Base-by-base conservation (phyloP, 2,888 invertebrate species). In the Maniola hyperantus region DNA sequence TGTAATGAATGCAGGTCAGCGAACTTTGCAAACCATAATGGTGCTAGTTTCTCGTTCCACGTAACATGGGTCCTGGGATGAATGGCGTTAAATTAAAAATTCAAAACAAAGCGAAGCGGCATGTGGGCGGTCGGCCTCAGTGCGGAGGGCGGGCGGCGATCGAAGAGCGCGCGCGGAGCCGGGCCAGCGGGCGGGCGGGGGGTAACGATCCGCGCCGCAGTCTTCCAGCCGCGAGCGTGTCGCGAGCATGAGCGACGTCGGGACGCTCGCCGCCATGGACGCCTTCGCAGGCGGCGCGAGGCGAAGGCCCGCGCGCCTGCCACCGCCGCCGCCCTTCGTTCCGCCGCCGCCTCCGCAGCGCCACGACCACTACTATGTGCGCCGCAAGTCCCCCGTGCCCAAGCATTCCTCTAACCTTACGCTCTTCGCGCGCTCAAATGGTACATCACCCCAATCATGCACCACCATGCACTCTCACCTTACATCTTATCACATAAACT, bases 191-290 rank as follows among this genome's bases (percentile, higher is more conserved):
- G 79, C 82, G 86, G 65, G 73, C 74, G 77, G 76, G 73, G 74
- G 77, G 77, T 78, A 79, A 78, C 77, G 79, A 78, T 77, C 76
- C 73, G 71, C 76, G 70, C 87, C 88, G 88, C 90, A 89, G 90
- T 91, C 86, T 89, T 89, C 88, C 89, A 89, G 85, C 87, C 83
- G 88, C 87, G 82, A 93, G 93, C 87, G 87, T 83, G 86, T 81
- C 82, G 90, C 83, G 85, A 91, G 87, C 88, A 92, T 92, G 92
- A 85, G 91, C 89, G 91, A 91, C 89, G 92, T 91, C 81, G 92
- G 90, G 85, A 91, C 91, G 89, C 91, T 91, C 85, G 91, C 90
- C 83, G 91, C 89, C 76, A 92, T 89, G 91, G 91, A 90, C 87
- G 91, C 89, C 83, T 92, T 89, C 87, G 91, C 89, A 83, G 91